Evolutionary conservation across 2,113 vertebrate genomes (phyloP).

Genomic region (Cariama cristata): DNA sequence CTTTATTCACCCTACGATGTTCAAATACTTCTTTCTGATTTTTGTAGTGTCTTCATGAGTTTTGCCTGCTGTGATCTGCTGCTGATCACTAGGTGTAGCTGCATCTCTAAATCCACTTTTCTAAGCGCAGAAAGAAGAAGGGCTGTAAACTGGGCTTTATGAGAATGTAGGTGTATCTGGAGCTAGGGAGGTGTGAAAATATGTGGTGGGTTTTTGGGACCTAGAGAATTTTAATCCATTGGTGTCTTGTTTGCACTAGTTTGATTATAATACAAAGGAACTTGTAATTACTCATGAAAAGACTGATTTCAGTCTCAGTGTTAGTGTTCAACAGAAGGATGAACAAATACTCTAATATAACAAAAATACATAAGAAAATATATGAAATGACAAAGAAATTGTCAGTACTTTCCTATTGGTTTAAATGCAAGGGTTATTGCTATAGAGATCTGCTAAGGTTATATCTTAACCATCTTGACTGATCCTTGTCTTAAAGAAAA

Average conservation of each 20-base stretch:
- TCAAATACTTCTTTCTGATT: not conserved
- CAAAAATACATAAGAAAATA: not conserved
- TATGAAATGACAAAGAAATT: not conserved
- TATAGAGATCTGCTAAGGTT: not conserved
- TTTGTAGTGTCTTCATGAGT: not conserved
- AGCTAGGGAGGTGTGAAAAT: not conserved
- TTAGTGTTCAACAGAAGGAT: not conserved
- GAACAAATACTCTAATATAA: not conserved
- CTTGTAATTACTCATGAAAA: not conserved
- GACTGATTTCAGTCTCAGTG: not conserved
- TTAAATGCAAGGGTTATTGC: not conserved
- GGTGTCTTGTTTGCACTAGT: not conserved
- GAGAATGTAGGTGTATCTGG: not conserved
- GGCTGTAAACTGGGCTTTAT: not conserved
- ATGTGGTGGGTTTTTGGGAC: not conserved
- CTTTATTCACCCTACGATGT: not conserved
- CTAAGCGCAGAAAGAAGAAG: not conserved
- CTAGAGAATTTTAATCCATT: not conserved
- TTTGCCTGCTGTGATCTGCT: slow-evolving; percentile 58
- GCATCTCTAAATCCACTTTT: slow-evolving; percentile 69
- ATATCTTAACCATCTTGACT: not conserved
- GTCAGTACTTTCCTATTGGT: not conserved
- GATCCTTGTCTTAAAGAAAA: not conserved
- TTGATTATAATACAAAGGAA: not conserved
- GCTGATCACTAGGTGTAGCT: slow-evolving; percentile 82